phyloP scores from a whole-genome alignment of 1,140 invertebrate species.

The Cepaea nemoralis region DNA sequence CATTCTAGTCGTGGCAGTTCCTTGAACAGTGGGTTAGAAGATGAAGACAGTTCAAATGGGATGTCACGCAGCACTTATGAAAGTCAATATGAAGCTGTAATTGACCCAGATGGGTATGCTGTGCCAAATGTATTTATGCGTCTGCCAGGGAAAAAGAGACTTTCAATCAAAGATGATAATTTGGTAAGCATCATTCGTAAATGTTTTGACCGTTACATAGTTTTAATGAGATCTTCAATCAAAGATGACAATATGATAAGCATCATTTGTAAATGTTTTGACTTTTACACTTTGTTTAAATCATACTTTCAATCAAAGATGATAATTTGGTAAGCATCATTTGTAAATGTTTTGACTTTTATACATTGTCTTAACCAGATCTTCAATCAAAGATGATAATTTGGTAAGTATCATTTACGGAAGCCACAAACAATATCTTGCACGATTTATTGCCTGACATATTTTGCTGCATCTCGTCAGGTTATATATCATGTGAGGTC shows the following conservation, averaged over 20 bases:
- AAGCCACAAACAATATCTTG: too few species aligned
- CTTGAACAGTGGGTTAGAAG: not conserved
- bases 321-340: not conserved
- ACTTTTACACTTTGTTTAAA: not conserved
- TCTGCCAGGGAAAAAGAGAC: slow-evolving; percentile 19
- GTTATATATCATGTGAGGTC: too few species aligned
- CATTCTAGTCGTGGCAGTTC: slow-evolving; percentile 35
- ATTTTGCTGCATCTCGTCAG: too few species aligned
- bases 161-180: not conserved
- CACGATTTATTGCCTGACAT: too few species aligned
- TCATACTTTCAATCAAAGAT: not conserved
- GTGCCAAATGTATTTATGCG: slow-evolving; percentile 53
- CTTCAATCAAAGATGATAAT: not conserved
- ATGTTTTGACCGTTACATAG: not conserved
- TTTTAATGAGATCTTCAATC: not conserved
- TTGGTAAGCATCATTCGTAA: slow-evolving; percentile 25
- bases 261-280: not conserved
- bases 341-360: not conserved
- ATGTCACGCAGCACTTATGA: not conserved
- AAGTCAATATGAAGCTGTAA: slow-evolving; percentile 45
- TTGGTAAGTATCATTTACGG: not conserved
- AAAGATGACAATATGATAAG: not conserved
- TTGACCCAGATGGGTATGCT: slow-evolving; percentile 58
- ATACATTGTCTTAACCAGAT: not conserved
- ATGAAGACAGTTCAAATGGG: slow-evolving; percentile 9